Conservation (phyloP, 1,140 invertebrate species). For the Hormaphis cornu region DNA sequence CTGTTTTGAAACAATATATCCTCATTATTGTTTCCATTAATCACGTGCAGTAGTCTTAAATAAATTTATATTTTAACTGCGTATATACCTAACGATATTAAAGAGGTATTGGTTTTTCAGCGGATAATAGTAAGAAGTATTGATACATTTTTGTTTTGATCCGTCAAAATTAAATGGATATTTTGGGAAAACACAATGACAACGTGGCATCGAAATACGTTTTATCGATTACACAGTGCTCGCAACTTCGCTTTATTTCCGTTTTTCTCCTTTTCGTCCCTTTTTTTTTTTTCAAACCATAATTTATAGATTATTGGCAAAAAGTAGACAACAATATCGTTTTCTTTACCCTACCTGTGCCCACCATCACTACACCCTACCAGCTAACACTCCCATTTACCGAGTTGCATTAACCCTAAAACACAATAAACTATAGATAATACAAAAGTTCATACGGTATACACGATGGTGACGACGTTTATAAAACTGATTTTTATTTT, state of each 20-base stretch:
- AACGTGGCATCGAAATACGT: neutral
- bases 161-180: no score
- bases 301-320: slow-evolving; percentile 23
- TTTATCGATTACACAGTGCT: neutral
- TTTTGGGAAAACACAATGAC: neutral
- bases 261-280: neutral
- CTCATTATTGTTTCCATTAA: no score
- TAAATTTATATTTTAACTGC: no score
- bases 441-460: slow-evolving; percentile 11
- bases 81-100: no score
- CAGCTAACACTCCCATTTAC: neutral
- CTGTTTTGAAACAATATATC: no score
- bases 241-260: neutral
- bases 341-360: neutral
- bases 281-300: slow-evolving; percentile 9
- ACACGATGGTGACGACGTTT: neutral
- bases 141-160: neutral
- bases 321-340: slow-evolving; percentile 11
- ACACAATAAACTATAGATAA: neutral
- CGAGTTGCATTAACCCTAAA: slow-evolving; percentile 10
- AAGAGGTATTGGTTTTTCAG: no score
- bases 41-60: no score
- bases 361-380: neutral
- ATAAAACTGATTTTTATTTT: slow-evolving; percentile 21
- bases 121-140: no score